phyloP scores from a whole-genome alignment of 2,113 vertebrate species.

The Salvelinus fontinalis region DNA sequence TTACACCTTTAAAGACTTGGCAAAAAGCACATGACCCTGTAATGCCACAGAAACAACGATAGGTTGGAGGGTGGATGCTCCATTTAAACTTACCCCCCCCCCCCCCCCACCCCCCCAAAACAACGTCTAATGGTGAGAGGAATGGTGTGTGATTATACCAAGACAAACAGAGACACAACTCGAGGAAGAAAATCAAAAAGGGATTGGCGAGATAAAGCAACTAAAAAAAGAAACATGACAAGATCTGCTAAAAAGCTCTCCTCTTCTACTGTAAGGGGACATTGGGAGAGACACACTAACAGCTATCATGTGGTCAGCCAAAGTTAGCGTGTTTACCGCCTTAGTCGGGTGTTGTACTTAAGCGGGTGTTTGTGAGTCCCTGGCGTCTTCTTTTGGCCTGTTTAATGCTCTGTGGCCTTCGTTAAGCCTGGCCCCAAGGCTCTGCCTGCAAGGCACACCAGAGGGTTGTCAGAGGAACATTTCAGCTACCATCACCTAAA shows the following conservation, averaged over 20 bases:
- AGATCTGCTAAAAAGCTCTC: background rate
- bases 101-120: too few relatives aligned
- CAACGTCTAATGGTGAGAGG: background rate
- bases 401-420: constrained; percentile 58
- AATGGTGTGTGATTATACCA: background rate
- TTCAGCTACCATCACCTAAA: constrained; percentile 32
- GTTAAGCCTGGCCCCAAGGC: constrained; percentile 44
- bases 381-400: background rate
- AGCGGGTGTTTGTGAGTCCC: constrained; percentile 33
- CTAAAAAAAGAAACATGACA: too few relatives aligned
- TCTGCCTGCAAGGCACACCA: constrained; percentile 24
- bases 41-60: background rate
- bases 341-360: background rate
- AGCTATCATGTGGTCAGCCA: constrained; percentile 11
- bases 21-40: background rate
- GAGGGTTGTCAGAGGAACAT: constrained; percentile 27
- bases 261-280: background rate
- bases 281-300: background rate
- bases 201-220: background rate
- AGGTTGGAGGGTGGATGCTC: background rate
- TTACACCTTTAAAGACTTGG: background rate
- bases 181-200: background rate
- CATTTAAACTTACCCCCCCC: background rate
- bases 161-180: constrained; percentile 1
- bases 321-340: constrained; percentile 1